Base-by-base conservation (phyloP, 2,113 vertebrate species). In the Nibea albiflora region DNA sequence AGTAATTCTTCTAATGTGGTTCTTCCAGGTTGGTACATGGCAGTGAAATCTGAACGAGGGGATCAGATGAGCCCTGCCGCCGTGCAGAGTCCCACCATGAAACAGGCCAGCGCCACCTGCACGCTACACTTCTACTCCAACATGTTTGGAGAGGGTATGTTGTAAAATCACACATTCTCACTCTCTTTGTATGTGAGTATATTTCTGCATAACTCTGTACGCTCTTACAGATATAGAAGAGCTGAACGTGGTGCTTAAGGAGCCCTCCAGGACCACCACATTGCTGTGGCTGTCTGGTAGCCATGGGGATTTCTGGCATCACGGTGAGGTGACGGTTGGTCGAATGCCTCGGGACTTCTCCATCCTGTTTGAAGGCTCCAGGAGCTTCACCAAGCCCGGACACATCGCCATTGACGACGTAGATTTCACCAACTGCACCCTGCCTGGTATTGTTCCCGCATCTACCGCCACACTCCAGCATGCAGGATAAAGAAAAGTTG, bases 381-480 rank as follows among this genome's bases (percentile, higher is more conserved):
- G 90, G 63, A 78, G 76, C 54, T 94, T 94, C 15, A 85, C 70
- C 49, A 49, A 71, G 5, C 88, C 84, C 0, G 94, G 94, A 57
- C 91, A 94, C 67, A 76, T 95, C 0, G 87, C 92, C 44, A 82
- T 96, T 22, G 95, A 96, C 67, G 94, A 95, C 85, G 77, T 96
- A 7, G 8, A 61, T 72, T 93, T 95, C 77, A 73, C 84, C 31
- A 92, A 89, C 90, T 95, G 95, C 83, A 74, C 77, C 44, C 78
- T 95, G 20, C 88, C 93, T 77, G 94, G 95, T 95, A 87, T 3
- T n/a, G 4, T 11, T 12, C 44, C 63, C 20, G 61, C 3, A n/a
- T 50, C 17, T 0, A 10, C 14, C 56, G 17, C 11, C 15, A 19
- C 24, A 72, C 53, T 26, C 44, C 22, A 39, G 2, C 14, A 14